Percentiles rank a stretch among this genome's conserved stretches.
Conservation (phyloP, 2,888 invertebrate genomes). For the Dicycla oo region DNA sequence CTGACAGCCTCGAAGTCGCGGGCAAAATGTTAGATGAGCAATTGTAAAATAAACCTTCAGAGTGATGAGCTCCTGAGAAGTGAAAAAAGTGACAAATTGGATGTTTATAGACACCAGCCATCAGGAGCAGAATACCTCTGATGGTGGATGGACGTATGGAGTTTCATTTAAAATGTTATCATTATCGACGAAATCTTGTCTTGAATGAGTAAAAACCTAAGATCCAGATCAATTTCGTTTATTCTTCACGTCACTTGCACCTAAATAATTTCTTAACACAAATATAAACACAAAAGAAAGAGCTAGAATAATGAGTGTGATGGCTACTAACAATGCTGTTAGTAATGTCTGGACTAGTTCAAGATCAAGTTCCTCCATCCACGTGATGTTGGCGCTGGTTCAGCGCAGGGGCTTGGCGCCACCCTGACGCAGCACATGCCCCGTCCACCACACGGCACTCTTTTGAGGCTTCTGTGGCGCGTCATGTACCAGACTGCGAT, state of each 20-base stretch:
- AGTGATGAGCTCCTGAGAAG: not conserved
- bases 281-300: constrained; percentile 13
- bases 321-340: constrained; percentile 7
- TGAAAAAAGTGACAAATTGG: not conserved
- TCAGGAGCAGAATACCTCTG: not conserved
- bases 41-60: not conserved
- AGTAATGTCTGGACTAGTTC: constrained; percentile 58
- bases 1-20: not conserved
- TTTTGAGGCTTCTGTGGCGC: constrained; percentile 65
- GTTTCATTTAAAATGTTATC: too few relatives aligned
- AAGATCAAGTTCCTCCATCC: constrained; percentile 67
- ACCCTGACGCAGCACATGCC: constrained; percentile 80
- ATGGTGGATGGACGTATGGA: too few relatives aligned
- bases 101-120: not conserved
- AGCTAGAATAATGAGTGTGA: not conserved
- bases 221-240: constrained; percentile 28
- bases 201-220: not conserved
- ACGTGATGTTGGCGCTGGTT: constrained; percentile 72
- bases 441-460: constrained; percentile 80
- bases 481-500: constrained; percentile 41
- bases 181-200: not conserved
- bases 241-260: constrained; percentile 1
- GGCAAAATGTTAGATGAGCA: not conserved
- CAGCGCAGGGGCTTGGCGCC: constrained; percentile 80
- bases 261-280: constrained; percentile 5